Percentiles rank a stretch among this genome's conserved stretches.
These are phyloP conservation scores for Drosophila grimshawi DNA, from an alignment of 1,140 invertebrate genomes.

Conservation along the genomic window DNA sequence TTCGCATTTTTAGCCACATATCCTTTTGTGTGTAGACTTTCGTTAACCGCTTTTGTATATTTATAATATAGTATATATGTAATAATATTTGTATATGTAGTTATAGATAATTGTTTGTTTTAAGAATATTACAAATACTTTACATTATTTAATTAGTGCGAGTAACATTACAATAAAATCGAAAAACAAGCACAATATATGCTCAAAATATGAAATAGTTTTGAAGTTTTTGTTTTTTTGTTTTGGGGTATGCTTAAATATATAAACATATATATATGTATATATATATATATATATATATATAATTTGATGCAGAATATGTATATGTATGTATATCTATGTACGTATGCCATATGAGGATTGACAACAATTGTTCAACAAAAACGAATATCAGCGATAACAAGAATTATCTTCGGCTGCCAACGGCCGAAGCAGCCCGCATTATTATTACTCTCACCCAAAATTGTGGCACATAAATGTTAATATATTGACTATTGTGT, in stretches of 20 bases:
- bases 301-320: conserved; percentile 15
- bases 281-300: conserved; percentile 35
- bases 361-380: conserved; percentile 35
- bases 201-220: conserved; percentile 70
- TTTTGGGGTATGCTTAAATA: conserved; percentile 51
- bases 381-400: conserved; percentile 41
- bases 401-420: conserved; percentile 40
- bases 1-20: conserved; percentile 2
- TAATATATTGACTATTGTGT: conserved; percentile 42
- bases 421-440: conserved; percentile 30
- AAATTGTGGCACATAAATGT: conserved; percentile 38
- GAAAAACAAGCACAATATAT: conserved; percentile 71
- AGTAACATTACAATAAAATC: conserved; percentile 80
- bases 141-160: conserved; percentile 72
- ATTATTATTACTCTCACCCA: conserved; percentile 14
- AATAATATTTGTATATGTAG: conserved; percentile 49
- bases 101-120: conserved; percentile 51
- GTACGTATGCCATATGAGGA: conserved; percentile 28
- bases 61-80: conserved; percentile 36
- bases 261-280: conserved; percentile 36
- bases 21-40: conserved; percentile 25
- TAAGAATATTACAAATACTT: conserved; percentile 54
- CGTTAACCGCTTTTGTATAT: conserved; percentile 30
- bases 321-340: conserved; percentile 21
- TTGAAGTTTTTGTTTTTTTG: conserved; percentile 44